Conservation (phyloP, 1,140 invertebrate genomes). For the Bombus soroeensis region DNA sequence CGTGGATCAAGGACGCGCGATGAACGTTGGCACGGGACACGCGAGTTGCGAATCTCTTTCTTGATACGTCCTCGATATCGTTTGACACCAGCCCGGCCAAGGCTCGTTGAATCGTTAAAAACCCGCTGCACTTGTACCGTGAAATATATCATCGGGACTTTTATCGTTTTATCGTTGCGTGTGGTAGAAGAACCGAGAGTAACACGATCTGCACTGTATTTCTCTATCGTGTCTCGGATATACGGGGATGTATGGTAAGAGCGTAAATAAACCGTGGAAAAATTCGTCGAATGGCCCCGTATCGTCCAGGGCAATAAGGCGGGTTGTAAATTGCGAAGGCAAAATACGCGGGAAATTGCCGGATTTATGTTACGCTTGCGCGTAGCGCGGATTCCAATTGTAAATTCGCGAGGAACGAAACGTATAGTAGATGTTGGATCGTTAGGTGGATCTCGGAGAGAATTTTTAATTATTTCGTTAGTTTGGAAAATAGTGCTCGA, state of each 20-base stretch:
- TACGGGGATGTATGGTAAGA: not conserved
- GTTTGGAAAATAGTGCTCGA: no score
- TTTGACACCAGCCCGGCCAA: not conserved
- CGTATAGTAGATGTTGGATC: no score
- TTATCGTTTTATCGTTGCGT: conserved; percentile 34
- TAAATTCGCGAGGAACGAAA: no score
- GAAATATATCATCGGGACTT: conserved; percentile 49
- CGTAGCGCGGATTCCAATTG: not conserved
- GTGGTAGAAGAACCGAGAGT: not conserved
- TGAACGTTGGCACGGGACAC: not conserved
- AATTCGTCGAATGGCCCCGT: not conserved
- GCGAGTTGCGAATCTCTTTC: not conserved
- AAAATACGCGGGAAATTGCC: conserved; percentile 18
- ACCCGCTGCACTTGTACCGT: not conserved
- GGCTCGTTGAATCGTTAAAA: conserved; percentile 35
- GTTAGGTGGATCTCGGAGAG: no score
- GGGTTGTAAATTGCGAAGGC: conserved; percentile 7
- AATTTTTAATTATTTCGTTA: no score
- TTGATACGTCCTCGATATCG: not conserved
- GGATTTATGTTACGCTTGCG: conserved; percentile 25
- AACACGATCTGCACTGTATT: conserved; percentile 30
- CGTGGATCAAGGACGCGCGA: conserved; percentile 39
- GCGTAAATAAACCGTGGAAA: conserved; percentile 24
- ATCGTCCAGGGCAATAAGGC: conserved; percentile 18
- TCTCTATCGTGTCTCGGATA: not conserved